Evolutionary conservation across 2,113 vertebrate genomes (phyloP), one percentile per base, ranked within the genome.

Genomic region (Calidris pugnax): DNA sequence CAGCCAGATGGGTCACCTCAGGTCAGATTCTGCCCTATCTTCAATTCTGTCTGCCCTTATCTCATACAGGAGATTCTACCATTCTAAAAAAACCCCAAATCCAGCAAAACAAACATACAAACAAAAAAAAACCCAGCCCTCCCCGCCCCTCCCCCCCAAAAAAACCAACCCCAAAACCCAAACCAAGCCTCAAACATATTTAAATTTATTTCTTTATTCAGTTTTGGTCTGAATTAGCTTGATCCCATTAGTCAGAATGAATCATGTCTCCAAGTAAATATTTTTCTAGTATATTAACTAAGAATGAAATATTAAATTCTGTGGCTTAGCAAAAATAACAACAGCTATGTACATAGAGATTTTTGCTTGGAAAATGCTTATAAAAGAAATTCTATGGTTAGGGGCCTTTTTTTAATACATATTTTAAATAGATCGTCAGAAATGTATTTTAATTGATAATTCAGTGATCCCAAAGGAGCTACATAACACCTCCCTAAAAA

Each of bases 221-320:
- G 73, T 76, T 84, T 92, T 89, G 43, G 60, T 59, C 89, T 87
- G 51, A 77, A 90, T 95, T 89, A 90, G 32, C 47, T 84, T 67
- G 56, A 67, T 86, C 43, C 43, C 64, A 30, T 90, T 90, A 90
- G 83, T 94, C 88, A 95, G 56, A 56, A 84, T 4, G 75, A 93
- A 93, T 93, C 93, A 90, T 30, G 60, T 95, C 64, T 95, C 94
- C 94, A 97, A 95, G 80, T 63, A 96, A 94, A 93, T 94, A 92
- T 94, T 96, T 95, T 67, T 81, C 43, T 78, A 81, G 47, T 43
- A 39, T 64, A 81, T 72, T 90, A 86, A 74, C 72, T 55, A 63
- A 90, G 56, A 93, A 59, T 48, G 59, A 89, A 93, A 80, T 92
- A 93, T 3, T 48, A 80, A 84, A 90, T 95, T 89, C 68, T 50